A percentile compares a stretch with the other conserved stretches of the same genome.
These are phyloP conservation scores for Microchrysa polita DNA, from an alignment of 2,888 invertebrate species.

Conservation along the genomic window DNA sequence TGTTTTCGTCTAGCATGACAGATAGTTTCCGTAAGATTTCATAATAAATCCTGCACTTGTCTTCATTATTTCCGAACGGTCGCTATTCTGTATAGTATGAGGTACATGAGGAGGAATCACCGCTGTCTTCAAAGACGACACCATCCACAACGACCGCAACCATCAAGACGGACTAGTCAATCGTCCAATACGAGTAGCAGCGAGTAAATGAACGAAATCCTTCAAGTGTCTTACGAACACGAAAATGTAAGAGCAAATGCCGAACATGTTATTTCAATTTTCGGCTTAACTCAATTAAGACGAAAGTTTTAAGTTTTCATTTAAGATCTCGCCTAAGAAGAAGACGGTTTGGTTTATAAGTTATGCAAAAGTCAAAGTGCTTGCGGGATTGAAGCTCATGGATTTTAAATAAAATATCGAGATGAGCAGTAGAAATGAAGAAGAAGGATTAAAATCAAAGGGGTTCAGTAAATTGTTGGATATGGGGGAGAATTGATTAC, in stretches of 20 bases:
- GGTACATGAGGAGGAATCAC: neutral
- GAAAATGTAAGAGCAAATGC: slow-evolving; percentile 4
- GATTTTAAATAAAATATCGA: slow-evolving; percentile 30
- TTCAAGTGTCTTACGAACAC: neutral
- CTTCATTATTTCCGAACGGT: slow-evolving; percentile 4
- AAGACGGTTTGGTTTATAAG: slow-evolving; percentile 42
- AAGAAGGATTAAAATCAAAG: slow-evolving; percentile 30
- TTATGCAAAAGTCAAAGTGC: slow-evolving; percentile 39
- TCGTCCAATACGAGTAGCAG: neutral
- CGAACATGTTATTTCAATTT: slow-evolving; percentile 64
- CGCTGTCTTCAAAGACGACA: too few relatives aligned
- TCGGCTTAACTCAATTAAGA: slow-evolving; percentile 62
- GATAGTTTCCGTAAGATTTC: slow-evolving; percentile 18
- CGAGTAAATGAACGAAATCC: neutral
- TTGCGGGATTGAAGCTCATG: neutral
- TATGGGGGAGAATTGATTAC: slow-evolving; percentile 30
- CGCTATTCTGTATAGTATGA: neutral
- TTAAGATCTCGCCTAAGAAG: slow-evolving; percentile 32
- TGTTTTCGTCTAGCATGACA: neutral
- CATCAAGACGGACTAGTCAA: slow-evolving; percentile 2
- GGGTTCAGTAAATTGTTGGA: slow-evolving; percentile 2
- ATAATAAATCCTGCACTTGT: slow-evolving; percentile 28
- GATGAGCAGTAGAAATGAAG: neutral
- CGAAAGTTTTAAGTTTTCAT: slow-evolving; percentile 21
- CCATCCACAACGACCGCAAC: too few relatives aligned